Evolutionary conservation across 92 coral and sea anemone genomes (phyloP), one percentile per base, ranked within the genome.

Genomic region (Phymanthus crucifer): DNA sequence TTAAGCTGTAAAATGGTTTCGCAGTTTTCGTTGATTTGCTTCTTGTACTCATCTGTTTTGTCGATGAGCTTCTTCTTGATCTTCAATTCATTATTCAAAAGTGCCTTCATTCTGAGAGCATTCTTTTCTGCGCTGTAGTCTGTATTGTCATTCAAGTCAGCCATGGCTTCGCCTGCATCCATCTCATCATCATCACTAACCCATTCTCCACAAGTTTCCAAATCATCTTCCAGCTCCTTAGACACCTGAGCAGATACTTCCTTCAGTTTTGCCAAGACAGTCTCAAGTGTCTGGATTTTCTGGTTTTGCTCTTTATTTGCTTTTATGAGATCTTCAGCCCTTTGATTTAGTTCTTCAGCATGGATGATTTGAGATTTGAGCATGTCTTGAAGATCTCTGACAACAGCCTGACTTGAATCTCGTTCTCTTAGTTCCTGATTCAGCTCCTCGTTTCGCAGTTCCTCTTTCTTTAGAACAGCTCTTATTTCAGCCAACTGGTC

Each of bases 381-480:
- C 68, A 80, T 71, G 26, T 80, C 87, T 66, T 88, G 86, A 54
- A 88, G 78, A 40, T 73, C 83, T 43, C 72, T 48, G 23, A 77
- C 73, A 14, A 72, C 80, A 43, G 81, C 85, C 38, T 72, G 85
- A 38, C 87, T 86, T 56, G 81, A 70, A 32, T 79, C 76, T 32
- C 79, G 86, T 47, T 89, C 83, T 66, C 78, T 65, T 11, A 92
- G 73, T 66, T 83, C 71, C 66, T 87, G 90, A 26, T 72, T 79
- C 37, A 86, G 84, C 32, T 87, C 90, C 68, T 87, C 89, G 69
- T 87, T 92, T 57, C 76, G 70, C 13, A 65, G 52, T 61, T 84
- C 78, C 65, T 92, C 92, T 46, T 84, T 89, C n/a, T 78, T 78
- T 19, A 92, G 78, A 45, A 47, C 40, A 76, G 54, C 54, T 67